phyloP scores from a whole-genome alignment of 1,140 invertebrate genomes.

The Trichonephila clavipes region DNA sequence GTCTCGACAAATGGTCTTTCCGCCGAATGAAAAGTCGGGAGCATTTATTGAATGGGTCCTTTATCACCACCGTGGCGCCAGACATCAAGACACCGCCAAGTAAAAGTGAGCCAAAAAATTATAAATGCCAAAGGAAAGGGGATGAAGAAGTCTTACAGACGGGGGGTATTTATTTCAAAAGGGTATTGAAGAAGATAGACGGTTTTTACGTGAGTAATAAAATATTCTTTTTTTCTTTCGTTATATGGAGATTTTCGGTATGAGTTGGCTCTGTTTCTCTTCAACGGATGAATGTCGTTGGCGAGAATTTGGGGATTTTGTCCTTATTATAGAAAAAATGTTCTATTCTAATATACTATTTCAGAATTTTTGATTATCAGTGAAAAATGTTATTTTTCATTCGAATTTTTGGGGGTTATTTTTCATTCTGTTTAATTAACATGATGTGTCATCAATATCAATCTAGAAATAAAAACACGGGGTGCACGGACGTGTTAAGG shows the following conservation, averaged over 20 bases:
- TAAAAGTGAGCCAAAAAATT: slow-evolving; percentile 14
- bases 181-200: not conserved
- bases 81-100: not conserved
- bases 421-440: no score
- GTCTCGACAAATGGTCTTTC: slow-evolving; percentile 47
- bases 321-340: not conserved
- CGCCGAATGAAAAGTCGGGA: slow-evolving; percentile 33
- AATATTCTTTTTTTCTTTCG: not conserved
- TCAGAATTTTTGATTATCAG: no score
- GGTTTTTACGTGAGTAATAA: not conserved
- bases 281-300: no score
- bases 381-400: no score
- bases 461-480: no score
- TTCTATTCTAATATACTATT: no score
- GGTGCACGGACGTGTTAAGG: no score
- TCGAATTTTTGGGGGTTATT: no score
- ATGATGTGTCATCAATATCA: no score
- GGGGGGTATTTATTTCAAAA: not conserved
- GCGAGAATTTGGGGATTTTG: not conserved
- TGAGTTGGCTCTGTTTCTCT: no score
- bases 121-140: not conserved
- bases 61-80: slow-evolving; percentile 7
- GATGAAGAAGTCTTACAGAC: not conserved
- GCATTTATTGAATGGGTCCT: not conserved
- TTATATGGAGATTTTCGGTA: not conserved